Evolutionary conservation across 2,113 vertebrate genomes (phyloP), one percentile per base, ranked within the genome.

Genomic region (Sylvia atricapilla): DNA sequence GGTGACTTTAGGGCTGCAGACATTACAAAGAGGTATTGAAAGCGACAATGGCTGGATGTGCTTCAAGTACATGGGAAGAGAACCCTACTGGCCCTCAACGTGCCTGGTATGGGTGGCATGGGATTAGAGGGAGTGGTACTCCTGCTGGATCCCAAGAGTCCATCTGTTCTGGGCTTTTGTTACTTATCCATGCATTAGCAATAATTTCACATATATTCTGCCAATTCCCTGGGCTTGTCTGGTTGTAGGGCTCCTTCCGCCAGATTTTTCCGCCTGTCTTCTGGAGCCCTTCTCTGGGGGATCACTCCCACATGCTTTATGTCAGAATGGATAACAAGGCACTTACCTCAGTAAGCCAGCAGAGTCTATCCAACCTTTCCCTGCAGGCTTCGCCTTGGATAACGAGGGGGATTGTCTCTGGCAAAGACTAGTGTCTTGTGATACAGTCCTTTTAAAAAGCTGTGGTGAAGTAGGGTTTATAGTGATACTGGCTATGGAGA

Each of bases 21-120:
- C 72, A 72, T 95, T 90, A 93, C 85, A 93, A 93, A 97, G 63
- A 74, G 63, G 47, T 93, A 90, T 84, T 95, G 76, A 93, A 90
- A 84, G 82, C 0, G 7, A 90, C 93, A 95, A 69, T 95, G 91
- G 41, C 77, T 95, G 91, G 94, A 94, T 85, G 33, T 15, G 30
- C 82, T 95, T 95, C 87, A 95, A 85, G 30, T 47, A 44, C 69
- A 59, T 60, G 0, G 1, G 55, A 90, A 91, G 44, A 87, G 79
- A 90, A 80, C 55, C 46, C 67, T 62, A 67, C 46, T 69, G 68
- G 55, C 62, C 82, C 60, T 88, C 47, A 67, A 63, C 73, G 39
- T 86, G 64, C 78, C 74, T 77, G 79, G 33, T 64, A 64, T 87
- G 82, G 67, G 55, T 95, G 69, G 90, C 63, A 83, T 74, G 63